phyloP scores from a whole-genome alignment of 2,113 vertebrate genomes.

The Donacobius atricapilla region DNA sequence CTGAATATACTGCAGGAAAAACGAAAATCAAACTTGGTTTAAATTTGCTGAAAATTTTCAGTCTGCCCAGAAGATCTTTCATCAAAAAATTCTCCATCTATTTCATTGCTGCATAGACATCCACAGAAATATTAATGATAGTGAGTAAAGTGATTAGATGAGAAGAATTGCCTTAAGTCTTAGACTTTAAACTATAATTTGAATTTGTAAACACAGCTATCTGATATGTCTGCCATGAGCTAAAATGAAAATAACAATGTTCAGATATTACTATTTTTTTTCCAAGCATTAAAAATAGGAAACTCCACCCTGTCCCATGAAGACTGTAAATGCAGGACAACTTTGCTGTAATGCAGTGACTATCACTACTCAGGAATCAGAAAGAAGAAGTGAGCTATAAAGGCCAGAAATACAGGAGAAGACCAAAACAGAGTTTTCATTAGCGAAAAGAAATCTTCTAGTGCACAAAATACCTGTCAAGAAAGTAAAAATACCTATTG shows the following conservation, averaged over 20 bases:
- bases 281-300: neutral
- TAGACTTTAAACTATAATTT: neutral
- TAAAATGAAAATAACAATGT: neutral
- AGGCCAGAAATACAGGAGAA: neutral
- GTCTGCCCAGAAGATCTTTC: neutral
- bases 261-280: neutral
- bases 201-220: conserved; percentile 39
- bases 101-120: neutral
- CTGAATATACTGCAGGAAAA: neutral
- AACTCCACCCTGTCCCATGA: neutral
- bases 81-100: neutral
- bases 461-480: neutral
- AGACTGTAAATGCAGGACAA: neutral
- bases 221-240: neutral
- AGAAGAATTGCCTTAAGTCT: conserved; percentile 15
- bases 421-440: neutral
- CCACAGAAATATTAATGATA: neutral
- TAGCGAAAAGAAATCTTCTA: neutral
- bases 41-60: neutral
- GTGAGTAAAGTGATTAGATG: conserved; percentile 20
- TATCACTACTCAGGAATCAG: neutral
- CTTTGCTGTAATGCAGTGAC: neutral
- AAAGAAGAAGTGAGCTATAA: neutral
- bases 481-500: neutral
- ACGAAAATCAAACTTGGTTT: neutral